phyloP scores from a whole-genome alignment of 2,888 invertebrate species.

The Andrena flavipes region DNA sequence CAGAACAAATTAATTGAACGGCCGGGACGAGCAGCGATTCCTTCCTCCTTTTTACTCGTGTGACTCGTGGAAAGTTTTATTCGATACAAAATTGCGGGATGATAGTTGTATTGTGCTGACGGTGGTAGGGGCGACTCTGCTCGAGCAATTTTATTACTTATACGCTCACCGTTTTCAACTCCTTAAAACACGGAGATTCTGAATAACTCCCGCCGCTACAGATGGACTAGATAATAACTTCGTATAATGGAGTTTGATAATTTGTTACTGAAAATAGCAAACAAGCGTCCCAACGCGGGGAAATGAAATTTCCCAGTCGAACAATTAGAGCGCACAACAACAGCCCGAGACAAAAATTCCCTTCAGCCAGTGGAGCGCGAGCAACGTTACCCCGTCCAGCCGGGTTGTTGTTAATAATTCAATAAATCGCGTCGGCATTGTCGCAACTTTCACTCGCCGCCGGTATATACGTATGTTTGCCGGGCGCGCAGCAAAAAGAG shows the following conservation, averaged over 20 bases:
- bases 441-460: slow-evolving; percentile 15
- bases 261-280: too few relatives aligned
- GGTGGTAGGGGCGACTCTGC: too few relatives aligned
- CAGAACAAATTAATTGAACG: slow-evolving; percentile 59
- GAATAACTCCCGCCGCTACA: too few relatives aligned
- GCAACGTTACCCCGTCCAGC: not conserved
- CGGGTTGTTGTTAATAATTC: slow-evolving; percentile 40
- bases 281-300: too few relatives aligned
- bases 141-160: too few relatives aligned
- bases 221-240: too few relatives aligned
- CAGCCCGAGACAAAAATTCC: not conserved
- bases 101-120: not conserved
- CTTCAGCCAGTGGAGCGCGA: not conserved
- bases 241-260: too few relatives aligned
- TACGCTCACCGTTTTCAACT: too few relatives aligned
- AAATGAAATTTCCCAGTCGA: too few relatives aligned
- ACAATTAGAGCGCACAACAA: too few relatives aligned
- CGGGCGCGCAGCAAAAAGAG: slow-evolving; percentile 45
- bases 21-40: slow-evolving; percentile 23
- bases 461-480: slow-evolving; percentile 37
- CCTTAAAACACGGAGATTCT: too few relatives aligned
- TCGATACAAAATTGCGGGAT: not conserved
- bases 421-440: slow-evolving; percentile 48
- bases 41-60: not conserved
- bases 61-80: not conserved